phyloP scores from a whole-genome alignment of 2,888 invertebrate species.

The Cephalotes varians region DNA sequence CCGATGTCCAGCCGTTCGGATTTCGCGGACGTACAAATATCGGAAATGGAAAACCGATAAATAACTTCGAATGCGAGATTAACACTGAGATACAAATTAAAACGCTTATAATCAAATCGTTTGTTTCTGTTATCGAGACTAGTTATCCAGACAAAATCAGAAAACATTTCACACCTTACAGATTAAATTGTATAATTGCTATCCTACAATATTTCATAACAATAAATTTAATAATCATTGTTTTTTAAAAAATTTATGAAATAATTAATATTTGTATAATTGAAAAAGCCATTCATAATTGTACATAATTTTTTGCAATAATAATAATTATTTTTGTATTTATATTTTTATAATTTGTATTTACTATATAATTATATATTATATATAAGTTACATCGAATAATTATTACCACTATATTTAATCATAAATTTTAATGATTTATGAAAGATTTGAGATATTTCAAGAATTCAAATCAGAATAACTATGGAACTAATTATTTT shows the following conservation, averaged over 20 bases:
- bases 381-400: no score
- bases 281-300: neutral
- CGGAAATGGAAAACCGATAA: constrained; percentile 42
- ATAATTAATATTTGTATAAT: neutral
- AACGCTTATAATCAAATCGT: constrained; percentile 35
- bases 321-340: neutral
- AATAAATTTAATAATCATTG: neutral
- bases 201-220: neutral
- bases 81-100: constrained; percentile 25
- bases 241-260: neutral
- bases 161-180: constrained; percentile 3
- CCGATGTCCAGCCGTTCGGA: constrained; percentile 61
- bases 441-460: no score
- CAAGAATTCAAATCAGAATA: no score
- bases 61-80: constrained; percentile 40
- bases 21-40: constrained; percentile 64
- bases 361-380: no score
- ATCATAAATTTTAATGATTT: no score
- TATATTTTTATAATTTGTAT: neutral
- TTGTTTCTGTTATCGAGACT: constrained; percentile 15
- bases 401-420: no score
- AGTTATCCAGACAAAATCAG: neutral
- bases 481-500: no score
- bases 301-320: neutral
- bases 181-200: constrained; percentile 6